Evolutionary conservation across 2,888 invertebrate genomes (phyloP).

Genomic region (Thereva nobilitata): DNA sequence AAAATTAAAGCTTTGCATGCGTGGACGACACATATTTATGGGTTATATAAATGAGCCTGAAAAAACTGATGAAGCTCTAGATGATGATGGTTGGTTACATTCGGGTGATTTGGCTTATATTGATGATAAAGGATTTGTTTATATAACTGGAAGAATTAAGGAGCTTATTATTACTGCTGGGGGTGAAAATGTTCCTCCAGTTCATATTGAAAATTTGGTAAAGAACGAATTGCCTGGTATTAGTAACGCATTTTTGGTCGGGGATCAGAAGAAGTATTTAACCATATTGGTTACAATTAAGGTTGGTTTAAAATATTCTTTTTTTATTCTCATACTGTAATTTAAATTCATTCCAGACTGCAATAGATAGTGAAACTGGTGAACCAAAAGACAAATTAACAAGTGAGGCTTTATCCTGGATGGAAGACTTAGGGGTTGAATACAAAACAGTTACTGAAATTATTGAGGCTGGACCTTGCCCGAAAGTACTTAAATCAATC

Average conservation of each 20-base stretch:
- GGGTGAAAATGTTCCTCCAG: conserved; percentile 89
- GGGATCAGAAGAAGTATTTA: conserved; percentile 84
- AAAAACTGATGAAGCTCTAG: conserved; percentile 74
- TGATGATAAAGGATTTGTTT: conserved; percentile 72
- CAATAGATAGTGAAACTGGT: not conserved
- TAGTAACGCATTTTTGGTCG: conserved; percentile 83
- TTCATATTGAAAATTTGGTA: conserved; percentile 79
- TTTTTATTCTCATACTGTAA: too few species aligned
- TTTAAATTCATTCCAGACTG: not conserved
- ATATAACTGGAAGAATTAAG: conserved; percentile 74
- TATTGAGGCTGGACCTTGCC: conserved; percentile 63
- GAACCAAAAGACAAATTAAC: not conserved
- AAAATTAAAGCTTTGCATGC: conserved; percentile 65
- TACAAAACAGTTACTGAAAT: conserved; percentile 73
- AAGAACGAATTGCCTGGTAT: conserved; percentile 72
- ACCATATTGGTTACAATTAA: conserved; percentile 81
- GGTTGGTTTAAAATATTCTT: conserved; percentile 58
- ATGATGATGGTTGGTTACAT: conserved; percentile 80
- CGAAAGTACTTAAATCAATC: conserved; percentile 67
- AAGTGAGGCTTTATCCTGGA: conserved; percentile 61
- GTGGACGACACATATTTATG: conserved; percentile 85
- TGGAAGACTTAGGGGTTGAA: conserved; percentile 65
- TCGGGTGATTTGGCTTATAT: conserved; percentile 85
- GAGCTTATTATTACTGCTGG: conserved; percentile 93
- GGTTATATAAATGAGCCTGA: conserved; percentile 75